Evolutionary conservation across 2,888 invertebrate species (phyloP).

Genomic region (Drosophila neotestacea): DNA sequence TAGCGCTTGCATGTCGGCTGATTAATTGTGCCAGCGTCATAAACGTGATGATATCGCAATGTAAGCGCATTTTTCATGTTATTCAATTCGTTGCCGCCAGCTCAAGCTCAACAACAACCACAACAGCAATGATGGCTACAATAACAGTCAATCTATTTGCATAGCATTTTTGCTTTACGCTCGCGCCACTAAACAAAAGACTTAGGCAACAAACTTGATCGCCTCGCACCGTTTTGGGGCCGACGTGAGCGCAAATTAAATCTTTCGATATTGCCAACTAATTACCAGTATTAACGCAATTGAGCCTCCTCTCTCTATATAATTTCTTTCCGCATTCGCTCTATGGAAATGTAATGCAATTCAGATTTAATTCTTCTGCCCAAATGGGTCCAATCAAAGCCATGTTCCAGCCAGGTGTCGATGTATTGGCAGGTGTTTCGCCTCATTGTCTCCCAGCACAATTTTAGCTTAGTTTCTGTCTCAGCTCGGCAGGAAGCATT

Average conservation of each 20-base stretch:
- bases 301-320: slow-evolving; percentile 48
- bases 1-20: slow-evolving; percentile 83
- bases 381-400: slow-evolving; percentile 57
- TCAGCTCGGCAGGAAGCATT: slow-evolving; percentile 65
- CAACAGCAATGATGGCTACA: slow-evolving; percentile 13
- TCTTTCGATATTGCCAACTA: slow-evolving; percentile 73
- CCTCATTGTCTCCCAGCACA: slow-evolving; percentile 56
- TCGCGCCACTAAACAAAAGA: slow-evolving; percentile 65
- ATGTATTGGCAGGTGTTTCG: slow-evolving; percentile 68
- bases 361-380: slow-evolving; percentile 71
- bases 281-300: slow-evolving; percentile 76
- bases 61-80: slow-evolving; percentile 82
- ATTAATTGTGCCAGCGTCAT: slow-evolving; percentile 85
- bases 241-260: slow-evolving; percentile 52
- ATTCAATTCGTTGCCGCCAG: slow-evolving; percentile 79
- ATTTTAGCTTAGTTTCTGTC: background rate
- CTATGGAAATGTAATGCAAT: slow-evolving; percentile 46
- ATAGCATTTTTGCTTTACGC: slow-evolving; percentile 50
- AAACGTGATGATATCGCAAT: slow-evolving; percentile 85
- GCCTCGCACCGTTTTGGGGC: slow-evolving; percentile 49
- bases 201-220: slow-evolving; percentile 71
- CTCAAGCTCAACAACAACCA: slow-evolving; percentile 17
- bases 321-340: slow-evolving; percentile 42
- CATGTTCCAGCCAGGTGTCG: slow-evolving; percentile 57
- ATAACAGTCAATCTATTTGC: slow-evolving; percentile 63